Base-by-base conservation (phyloP, 2,888 invertebrate species). In the Drosophila leonis region DNA sequence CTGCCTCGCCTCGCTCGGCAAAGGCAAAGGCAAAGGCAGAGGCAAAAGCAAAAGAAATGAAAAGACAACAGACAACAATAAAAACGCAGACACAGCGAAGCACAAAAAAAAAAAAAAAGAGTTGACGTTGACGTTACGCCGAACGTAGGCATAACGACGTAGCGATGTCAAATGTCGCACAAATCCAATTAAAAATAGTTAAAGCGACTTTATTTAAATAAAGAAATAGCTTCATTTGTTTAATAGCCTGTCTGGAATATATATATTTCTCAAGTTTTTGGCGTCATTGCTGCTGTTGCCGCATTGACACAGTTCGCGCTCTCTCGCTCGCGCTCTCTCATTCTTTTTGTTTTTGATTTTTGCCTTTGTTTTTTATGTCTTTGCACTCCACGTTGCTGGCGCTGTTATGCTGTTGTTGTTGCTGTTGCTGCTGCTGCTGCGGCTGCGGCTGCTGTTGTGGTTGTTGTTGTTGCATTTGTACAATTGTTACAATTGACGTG, bases 231-330 rank as follows among this genome's bases (percentile, higher is more conserved):
- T 46, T 67, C 48, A 73, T 62, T 31, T 48, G 56, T 37, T 44
- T 42, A 41, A 24, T 42, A 18, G 56, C 33, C 49, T 44, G 46
- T 52, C 55, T 61, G 29, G 44, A 52, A 44, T 44, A 59, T 60
- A 63, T 68, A 57, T 70, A 65, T 80, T 85, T 89, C 68, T 60
- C 72, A 71, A 62, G 46, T 64, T 73, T 75, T 88, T 84, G 83
- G 85, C 85, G 90, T 88, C 88, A 89, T 62, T 66, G 66, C 75
- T 60, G 44, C 44, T 27, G 62, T 62, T 72, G 66, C 80, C 83
- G 85, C 82, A 82, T 85, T 82, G 88, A 82, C 83, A 87, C 85
- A 84, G 63, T 88, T 85, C 67, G 82, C 83, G 81, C 89, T 89
- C 89, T 83, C 83, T 85, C 65, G 82, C 87, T 77, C 74, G 31